Base-by-base conservation (phyloP, 2,113 vertebrate species). In the Cavia porcellus region DNA sequence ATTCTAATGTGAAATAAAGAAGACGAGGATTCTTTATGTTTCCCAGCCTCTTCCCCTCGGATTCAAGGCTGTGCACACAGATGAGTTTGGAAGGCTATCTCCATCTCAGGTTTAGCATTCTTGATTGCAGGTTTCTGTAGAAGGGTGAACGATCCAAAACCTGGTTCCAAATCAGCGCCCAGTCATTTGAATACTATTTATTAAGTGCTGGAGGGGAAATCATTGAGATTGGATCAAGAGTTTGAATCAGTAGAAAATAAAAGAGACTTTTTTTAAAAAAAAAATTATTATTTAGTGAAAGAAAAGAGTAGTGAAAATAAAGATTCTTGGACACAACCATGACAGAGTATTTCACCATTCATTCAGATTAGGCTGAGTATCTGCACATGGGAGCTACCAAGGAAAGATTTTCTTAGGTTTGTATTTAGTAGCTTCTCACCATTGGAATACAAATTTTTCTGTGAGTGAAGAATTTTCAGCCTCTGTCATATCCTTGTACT, bases 121-220 rank as follows among this genome's bases (percentile, higher is more conserved):
- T 50, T 96, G 47, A 35, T 52, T 85, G 57, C 47, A 85, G 1
- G 79, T 86, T 45, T 88, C 86, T 66, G 4, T 14, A 50, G 4
- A 74, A 82, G 30, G 52, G 17, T 12, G 45, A 11, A 14, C 32
- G 59, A 25, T 83, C 13, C 55, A 52, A 81, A 96, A 50, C 38
- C 8, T 25, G n/a, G 9, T 89, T 93, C 45, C 62, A 38, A 84
- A 94, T 64, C 64, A 92, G 45, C 62, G n/a, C 9, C 59, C 75
- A 77, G 13, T 77, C 64, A 42, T 42, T 61, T 86, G 80, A 80
- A 24, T 62, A 82, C 45, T 15, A 14, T 90, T 94, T 72, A 89
- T 88, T 90, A 94, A 59, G 17, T n/a, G 59, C 59, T 35, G 61
- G 82, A 92, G 47, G 72, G 68, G 20, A 86, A 50, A 59, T 92